phyloP scores from a whole-genome alignment of 2,797 vertebrate species.

The Cossypha dichroa region DNA sequence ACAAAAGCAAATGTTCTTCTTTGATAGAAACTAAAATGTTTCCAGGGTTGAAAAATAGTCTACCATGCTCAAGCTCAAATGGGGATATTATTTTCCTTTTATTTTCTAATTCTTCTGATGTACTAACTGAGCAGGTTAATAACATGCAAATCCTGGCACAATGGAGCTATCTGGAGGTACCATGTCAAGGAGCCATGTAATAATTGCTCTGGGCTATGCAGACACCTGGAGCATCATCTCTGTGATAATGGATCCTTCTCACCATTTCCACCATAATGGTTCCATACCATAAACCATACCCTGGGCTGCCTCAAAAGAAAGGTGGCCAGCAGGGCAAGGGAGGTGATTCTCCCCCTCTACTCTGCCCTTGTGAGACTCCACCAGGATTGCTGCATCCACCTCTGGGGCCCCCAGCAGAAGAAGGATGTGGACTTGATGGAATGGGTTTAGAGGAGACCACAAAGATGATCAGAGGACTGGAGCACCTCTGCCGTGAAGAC shows the following conservation, averaged over 20 bases:
- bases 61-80: not conserved
- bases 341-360: not conserved
- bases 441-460: not conserved
- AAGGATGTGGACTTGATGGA: not conserved
- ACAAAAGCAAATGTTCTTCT: conserved; percentile 10
- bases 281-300: not conserved
- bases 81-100: not conserved
- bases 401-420: not conserved
- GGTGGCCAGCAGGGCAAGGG: rapidly evolving
- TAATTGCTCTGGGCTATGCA: not conserved
- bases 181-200: not conserved
- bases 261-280: not conserved
- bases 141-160: conserved; percentile 41
- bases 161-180: conserved; percentile 13
- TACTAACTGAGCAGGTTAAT: conserved; percentile 21
- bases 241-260: not conserved
- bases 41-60: not conserved
- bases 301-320: not conserved
- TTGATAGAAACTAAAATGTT: not conserved
- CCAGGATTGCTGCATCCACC: not conserved
- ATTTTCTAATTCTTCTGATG: not conserved
- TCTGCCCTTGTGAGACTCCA: not conserved
- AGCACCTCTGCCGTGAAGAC: not conserved
- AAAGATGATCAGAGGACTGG: not conserved
- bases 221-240: conserved; percentile 8